Evolutionary conservation across 2,888 invertebrate genomes (phyloP).

Genomic region (Rotaria socialis): DNA sequence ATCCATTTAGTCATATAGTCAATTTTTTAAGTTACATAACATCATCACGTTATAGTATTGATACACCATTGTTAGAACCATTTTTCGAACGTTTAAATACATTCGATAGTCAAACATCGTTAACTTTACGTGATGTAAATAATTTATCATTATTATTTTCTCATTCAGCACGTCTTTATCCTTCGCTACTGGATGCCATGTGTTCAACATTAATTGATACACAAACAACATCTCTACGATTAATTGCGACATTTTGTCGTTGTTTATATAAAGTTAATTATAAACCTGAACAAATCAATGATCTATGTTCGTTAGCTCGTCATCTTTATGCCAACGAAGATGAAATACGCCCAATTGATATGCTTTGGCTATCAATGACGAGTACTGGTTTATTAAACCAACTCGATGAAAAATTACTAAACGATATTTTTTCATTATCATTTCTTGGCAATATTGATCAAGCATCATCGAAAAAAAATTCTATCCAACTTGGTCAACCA

Average conservation of each 20-base stretch:
- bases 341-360: constrained; percentile 18
- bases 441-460: constrained; percentile 23
- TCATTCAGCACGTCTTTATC: constrained; percentile 19
- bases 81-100: constrained; percentile 4
- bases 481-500: not conserved
- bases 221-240: not conserved
- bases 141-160: constrained; percentile 6
- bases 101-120: not conserved
- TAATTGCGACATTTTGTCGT: not conserved
- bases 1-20: constrained; percentile 13
- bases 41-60: constrained; percentile 1
- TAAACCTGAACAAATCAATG: constrained; percentile 7
- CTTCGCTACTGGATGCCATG: not conserved
- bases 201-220: constrained; percentile 36
- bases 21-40: constrained; percentile 20
- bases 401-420: not conserved
- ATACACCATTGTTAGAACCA: constrained; percentile 10
- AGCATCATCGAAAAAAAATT: not conserved
- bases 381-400: not conserved
- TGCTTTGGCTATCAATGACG: not conserved
- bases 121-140: constrained; percentile 11
- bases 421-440: constrained; percentile 29
- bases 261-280: constrained; percentile 1
- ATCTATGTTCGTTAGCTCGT: constrained; percentile 2
- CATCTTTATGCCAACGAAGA: not conserved